Conservation (phyloP, 92 coral and sea anemone species). For the Bergia sp. region DNA sequence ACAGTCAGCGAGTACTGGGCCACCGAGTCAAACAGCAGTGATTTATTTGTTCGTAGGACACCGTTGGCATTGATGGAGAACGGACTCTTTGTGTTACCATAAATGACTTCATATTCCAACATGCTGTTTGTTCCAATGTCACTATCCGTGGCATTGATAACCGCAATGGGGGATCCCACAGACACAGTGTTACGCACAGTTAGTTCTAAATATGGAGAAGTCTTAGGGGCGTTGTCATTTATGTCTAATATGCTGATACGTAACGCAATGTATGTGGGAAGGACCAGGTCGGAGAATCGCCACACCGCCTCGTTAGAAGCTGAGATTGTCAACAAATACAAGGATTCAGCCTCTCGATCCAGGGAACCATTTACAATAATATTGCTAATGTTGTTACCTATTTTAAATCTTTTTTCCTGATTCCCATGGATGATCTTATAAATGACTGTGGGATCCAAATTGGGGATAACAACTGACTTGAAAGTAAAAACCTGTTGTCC, state of each 20-base stretch:
- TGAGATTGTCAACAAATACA: conserved; percentile 9
- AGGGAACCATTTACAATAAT: conserved; percentile 7
- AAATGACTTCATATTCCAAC: conserved; percentile 42
- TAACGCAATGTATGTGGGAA: conserved; percentile 8
- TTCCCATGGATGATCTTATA: conserved; percentile 17
- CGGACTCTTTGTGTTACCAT: conserved; percentile 36
- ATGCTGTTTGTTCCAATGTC: conserved; percentile 53
- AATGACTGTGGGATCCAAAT: conserved; percentile 22
- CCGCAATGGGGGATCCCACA: conserved; percentile 39
- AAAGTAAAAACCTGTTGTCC: conserved; percentile 7
- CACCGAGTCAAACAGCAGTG: conserved; percentile 36
- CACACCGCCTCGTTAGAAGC: conserved; percentile 32
- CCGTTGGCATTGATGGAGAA: conserved; percentile 45
- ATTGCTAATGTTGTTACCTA: neutral
- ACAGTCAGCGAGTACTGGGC: conserved; percentile 14
- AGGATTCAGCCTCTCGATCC: conserved; percentile 11
- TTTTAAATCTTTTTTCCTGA: neutral
- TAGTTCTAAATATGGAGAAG: conserved; percentile 15
- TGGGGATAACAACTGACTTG: neutral
- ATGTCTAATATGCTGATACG: conserved; percentile 39
- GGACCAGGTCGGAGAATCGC: conserved; percentile 3
- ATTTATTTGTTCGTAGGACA: conserved; percentile 43
- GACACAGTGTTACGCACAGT: conserved; percentile 47
- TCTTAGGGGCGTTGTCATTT: conserved; percentile 54
- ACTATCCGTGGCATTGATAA: conserved; percentile 55